Percentiles rank a stretch among this genome's conserved stretches.
These are phyloP conservation scores for Littorina saxatilis DNA, from an alignment of 1,140 invertebrate genomes.

Conservation along the genomic window DNA sequence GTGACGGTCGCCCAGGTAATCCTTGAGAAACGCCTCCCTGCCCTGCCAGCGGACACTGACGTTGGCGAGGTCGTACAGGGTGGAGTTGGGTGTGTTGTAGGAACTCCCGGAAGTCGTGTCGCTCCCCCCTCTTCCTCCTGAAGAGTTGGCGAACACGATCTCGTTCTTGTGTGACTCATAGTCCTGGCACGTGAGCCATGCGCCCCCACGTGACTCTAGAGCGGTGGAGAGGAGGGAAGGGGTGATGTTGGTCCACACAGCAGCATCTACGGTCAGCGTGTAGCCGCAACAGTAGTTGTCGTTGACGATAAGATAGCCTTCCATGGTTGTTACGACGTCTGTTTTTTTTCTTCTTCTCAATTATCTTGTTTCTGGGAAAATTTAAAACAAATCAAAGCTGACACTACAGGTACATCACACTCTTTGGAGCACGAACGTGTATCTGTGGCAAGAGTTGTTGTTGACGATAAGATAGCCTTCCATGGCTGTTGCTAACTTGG, in stretches of 20 bases:
- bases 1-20: constrained; percentile 47
- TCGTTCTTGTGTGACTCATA: neutral
- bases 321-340: no score
- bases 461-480: neutral
- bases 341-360: no score
- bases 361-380: no score
- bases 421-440: no score
- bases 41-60: constrained; percentile 29
- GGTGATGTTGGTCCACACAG: neutral
- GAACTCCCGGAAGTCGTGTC: neutral
- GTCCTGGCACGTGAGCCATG: neutral
- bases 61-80: constrained; percentile 34
- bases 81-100: neutral
- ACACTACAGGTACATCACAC: no score
- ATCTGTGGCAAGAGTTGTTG: constrained; percentile 2
- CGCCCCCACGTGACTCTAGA: neutral
- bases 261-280: neutral
- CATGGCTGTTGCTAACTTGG: no score
- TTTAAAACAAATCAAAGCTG: no score
- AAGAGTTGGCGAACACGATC: neutral
- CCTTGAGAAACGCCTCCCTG: constrained; percentile 38
- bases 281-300: constrained; percentile 21
- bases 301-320: constrained; percentile 1
- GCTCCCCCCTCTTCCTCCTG: neutral
- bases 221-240: neutral